Evolutionary conservation across 2,797 vertebrate species (phyloP), one percentile per base, ranked within the genome.

Genomic region (Epinephelus malabaricus): DNA sequence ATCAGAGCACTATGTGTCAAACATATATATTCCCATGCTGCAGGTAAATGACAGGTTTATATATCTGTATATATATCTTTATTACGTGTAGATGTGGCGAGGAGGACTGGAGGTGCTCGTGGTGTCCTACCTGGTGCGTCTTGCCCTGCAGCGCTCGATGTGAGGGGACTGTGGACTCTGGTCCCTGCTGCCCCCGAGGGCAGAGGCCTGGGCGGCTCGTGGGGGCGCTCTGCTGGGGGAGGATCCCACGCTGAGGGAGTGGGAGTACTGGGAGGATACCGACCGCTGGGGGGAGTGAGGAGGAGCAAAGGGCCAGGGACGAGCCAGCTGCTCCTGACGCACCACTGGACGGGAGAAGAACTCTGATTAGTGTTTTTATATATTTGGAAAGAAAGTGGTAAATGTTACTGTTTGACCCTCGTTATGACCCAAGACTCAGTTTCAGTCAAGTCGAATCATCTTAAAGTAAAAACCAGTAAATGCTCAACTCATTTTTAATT

Each of bases 271-370:
- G 89, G 94, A 93, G 88, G 91, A 94, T 85, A 38, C 92, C 83
- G 50, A 88, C 69, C 81, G 90, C 81, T 87, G 94, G 76, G 95
- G 93, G 9, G 94, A 93, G 47, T 76, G 88, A 63, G 92, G 94
- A n/a, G 88, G 78, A 62, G 58, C 90, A 73, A 96, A 96, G 0
- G 95, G 95, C 95, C 95, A 96, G 0, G 95, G 95, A 56, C 68
- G 93, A 34, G 34, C 87, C 82, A 10, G 92, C 94, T 92, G 94
- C 84, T 96, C 95, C 91, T 93, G 93, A 75, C 83, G 89, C 2
- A 96, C 92, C 82, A 38, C 95, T 96, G 82, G 2, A 70, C 27
- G 61, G 19, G 21, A 65, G 68, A 67, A 61, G 0, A 34, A 23
- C 8, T 34, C 34, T 8, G 34, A 0, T 34, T 34, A 34, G 34